Evolutionary conservation across 2,888 invertebrate species (phyloP).

Genomic region (Metallyticus violacea): DNA sequence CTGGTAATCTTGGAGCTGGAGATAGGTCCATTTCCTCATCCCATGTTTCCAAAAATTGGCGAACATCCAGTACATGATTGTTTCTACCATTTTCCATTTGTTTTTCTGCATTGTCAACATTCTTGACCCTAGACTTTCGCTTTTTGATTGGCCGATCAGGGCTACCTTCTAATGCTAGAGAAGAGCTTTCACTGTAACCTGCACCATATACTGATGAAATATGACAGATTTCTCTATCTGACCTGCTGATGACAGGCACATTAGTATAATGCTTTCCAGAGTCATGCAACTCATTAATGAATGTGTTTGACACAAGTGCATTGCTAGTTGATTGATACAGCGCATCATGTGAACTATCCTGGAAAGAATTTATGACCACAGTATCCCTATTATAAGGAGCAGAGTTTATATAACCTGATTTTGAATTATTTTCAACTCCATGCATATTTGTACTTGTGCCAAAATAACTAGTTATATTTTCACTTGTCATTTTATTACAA

Average conservation of each 20-base stretch:
- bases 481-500: neutral
- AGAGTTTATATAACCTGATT: neutral
- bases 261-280: neutral
- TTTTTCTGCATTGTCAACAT: neutral
- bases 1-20: conserved; percentile 36
- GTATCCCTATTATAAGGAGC: neutral
- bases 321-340: neutral
- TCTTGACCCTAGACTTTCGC: neutral
- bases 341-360: neutral
- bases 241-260: neutral
- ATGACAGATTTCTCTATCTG: neutral
- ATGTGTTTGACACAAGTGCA: neutral
- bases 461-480: neutral
- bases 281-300: neutral
- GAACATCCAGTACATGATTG: conserved; percentile 45
- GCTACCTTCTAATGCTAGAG: neutral
- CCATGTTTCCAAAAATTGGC: conserved; percentile 47
- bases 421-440: neutral
- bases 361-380: neutral
- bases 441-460: neutral
- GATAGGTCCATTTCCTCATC: conserved; percentile 45
- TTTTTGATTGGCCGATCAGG: neutral
- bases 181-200: neutral
- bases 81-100: conserved; percentile 23
- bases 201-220: neutral